phyloP scores from a whole-genome alignment of 2,797 vertebrate species.

The Anniella stebbinsi region DNA sequence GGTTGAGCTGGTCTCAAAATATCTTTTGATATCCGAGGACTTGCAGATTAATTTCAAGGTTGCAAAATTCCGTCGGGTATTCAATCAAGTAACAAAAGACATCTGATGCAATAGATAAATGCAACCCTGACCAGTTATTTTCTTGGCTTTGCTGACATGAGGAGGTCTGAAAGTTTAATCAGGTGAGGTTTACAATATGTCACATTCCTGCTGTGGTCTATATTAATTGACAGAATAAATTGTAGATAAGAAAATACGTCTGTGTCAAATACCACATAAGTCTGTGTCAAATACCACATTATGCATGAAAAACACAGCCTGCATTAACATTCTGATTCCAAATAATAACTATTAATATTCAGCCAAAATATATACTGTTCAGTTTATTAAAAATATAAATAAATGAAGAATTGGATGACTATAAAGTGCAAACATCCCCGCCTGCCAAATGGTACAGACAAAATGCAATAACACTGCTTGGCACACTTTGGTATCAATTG shows the following conservation, averaged over 20 bases:
- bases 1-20: neutral
- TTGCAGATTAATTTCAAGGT: neutral
- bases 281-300: neutral
- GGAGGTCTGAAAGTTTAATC: constrained; percentile 7
- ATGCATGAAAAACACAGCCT: too few species aligned
- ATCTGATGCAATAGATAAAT: constrained; percentile 37
- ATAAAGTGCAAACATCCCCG: neutral
- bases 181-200: constrained; percentile 6
- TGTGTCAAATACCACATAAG: too few species aligned
- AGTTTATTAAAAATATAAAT: neutral
- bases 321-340: neutral
- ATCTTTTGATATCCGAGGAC: constrained; percentile 10
- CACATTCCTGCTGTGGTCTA: constrained; percentile 8
- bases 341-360: neutral
- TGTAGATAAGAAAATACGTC: neutral
- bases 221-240: neutral
- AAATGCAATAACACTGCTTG: neutral
- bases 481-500: neutral
- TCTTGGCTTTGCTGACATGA: neutral
- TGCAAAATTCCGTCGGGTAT: neutral
- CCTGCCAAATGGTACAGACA: neutral
- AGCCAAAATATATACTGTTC: neutral
- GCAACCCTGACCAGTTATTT: constrained; percentile 27
- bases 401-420: neutral
- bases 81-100: constrained; percentile 35